These are phyloP conservation scores for Marronus borbonicus DNA, from an alignment of 2,888 invertebrate species.

Conservation along the genomic window DNA sequence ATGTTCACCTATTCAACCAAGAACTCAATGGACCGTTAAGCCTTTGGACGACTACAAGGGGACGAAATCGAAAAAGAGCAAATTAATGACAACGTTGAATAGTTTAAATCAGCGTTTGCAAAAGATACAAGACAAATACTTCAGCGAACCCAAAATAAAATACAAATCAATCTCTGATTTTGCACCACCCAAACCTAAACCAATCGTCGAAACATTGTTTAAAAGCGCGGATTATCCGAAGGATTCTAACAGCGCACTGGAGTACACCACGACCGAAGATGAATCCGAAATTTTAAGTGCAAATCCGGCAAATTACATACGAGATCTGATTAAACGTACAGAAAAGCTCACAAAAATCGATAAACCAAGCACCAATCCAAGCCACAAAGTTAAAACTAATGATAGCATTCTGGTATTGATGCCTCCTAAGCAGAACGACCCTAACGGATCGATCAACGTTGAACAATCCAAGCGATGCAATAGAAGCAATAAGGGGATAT, in stretches of 20 bases:
- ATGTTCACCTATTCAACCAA: constrained; percentile 43
- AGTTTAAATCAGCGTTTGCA: constrained; percentile 60
- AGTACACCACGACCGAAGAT: background rate
- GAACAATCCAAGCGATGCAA: background rate
- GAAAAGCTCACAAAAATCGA: constrained; percentile 6
- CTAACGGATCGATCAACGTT: background rate
- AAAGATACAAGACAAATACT: constrained; percentile 61
- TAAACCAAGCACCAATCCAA: background rate
- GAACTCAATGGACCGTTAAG: constrained; percentile 39
- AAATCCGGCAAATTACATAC: constrained; percentile 11
- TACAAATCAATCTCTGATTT: constrained; percentile 56
- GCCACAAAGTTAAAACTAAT: background rate
- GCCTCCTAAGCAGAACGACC: constrained; percentile 26
- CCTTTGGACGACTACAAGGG: background rate
- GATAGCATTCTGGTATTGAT: constrained; percentile 36
- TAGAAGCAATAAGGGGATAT: constrained; percentile 20
- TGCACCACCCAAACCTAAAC: constrained; percentile 28
- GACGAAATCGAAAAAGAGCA: constrained; percentile 53
- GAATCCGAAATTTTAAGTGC: background rate
- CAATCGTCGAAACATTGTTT: constrained; percentile 50
- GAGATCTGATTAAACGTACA: constrained; percentile 24
- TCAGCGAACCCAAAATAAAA: constrained; percentile 52
- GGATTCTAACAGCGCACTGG: background rate
- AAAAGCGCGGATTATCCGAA: constrained; percentile 50
- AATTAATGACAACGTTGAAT: constrained; percentile 59